phyloP scores from a whole-genome alignment of 2,797 vertebrate genomes.

The Pteropus rufus region DNA sequence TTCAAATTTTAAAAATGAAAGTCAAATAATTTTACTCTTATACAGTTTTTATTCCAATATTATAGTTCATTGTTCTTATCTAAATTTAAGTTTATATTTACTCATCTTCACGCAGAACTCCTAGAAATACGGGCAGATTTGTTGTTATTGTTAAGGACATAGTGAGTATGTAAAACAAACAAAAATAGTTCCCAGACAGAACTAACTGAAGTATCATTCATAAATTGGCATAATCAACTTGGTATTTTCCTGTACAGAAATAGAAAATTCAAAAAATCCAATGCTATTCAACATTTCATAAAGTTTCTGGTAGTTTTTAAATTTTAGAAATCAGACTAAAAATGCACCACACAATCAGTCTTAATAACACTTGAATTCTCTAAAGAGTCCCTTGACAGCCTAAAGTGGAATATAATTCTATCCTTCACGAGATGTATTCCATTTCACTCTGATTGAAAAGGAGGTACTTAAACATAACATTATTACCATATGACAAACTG shows the following conservation, averaged over 20 bases:
- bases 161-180: conserved; percentile 8
- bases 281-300: not conserved
- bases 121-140: not conserved
- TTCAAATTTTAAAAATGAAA: conserved; percentile 6
- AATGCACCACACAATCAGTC: not conserved
- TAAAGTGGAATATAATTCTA: not conserved
- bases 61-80: not conserved
- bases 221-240: conserved; percentile 7
- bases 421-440: not conserved
- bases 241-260: not conserved
- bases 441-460: conserved; percentile 32
- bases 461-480: not conserved
- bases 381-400: not conserved
- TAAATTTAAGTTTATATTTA: conserved; percentile 15
- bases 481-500: not conserved
- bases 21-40: not conserved
- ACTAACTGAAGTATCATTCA: conserved; percentile 36
- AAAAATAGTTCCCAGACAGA: conserved; percentile 35
- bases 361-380: conserved; percentile 32
- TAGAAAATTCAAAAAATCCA: not conserved
- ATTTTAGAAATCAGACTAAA: conserved; percentile 32
- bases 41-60: not conserved
- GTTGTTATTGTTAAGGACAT: not conserved
- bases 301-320: conserved; percentile 4
- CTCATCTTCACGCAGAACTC: not conserved